Conservation (phyloP, 2,797 vertebrate species). For the Typhlichthys subterraneus region DNA sequence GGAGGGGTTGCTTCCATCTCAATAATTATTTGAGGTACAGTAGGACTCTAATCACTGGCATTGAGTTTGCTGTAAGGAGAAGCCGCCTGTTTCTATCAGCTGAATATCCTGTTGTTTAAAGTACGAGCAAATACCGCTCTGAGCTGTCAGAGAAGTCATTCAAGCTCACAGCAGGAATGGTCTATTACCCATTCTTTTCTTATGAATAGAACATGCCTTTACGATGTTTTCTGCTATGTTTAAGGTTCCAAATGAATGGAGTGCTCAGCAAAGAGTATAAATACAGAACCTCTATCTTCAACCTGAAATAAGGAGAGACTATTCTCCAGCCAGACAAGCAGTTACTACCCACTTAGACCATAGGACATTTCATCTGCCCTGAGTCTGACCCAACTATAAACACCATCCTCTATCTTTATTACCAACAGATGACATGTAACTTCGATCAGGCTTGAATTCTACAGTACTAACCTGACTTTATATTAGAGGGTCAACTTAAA, state of each 20-base stretch:
- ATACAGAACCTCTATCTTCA: conserved; percentile 15
- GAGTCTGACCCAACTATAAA: neutral
- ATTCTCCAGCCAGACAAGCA: conserved; percentile 1
- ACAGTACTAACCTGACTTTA: conserved; percentile 29
- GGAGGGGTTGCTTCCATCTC: conserved; percentile 39
- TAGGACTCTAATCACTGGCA: conserved; percentile 37
- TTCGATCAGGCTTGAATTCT: conserved; percentile 45
- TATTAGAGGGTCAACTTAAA: conserved; percentile 54
- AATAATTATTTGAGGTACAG: conserved; percentile 17
- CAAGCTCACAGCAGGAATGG: neutral
- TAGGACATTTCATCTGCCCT: neutral
- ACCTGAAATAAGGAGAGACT: conserved; percentile 39
- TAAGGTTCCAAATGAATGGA: neutral
- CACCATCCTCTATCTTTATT: conserved; percentile 28
- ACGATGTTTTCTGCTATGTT: neutral
- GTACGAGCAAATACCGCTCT: conserved; percentile 7
- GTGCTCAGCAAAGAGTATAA: too few relatives aligned
- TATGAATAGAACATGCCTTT: too few relatives aligned
- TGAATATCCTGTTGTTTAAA: conserved; percentile 3
- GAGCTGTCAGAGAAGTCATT: neutral
- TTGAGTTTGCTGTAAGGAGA: conserved; percentile 10
- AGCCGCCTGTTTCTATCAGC: conserved; percentile 14
- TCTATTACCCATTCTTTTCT: too few relatives aligned
- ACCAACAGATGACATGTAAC: conserved; percentile 32
- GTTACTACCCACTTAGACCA: conserved; percentile 2